Evolutionary conservation across 2,888 invertebrate genomes (phyloP).

Genomic region (Acleris literana): DNA sequence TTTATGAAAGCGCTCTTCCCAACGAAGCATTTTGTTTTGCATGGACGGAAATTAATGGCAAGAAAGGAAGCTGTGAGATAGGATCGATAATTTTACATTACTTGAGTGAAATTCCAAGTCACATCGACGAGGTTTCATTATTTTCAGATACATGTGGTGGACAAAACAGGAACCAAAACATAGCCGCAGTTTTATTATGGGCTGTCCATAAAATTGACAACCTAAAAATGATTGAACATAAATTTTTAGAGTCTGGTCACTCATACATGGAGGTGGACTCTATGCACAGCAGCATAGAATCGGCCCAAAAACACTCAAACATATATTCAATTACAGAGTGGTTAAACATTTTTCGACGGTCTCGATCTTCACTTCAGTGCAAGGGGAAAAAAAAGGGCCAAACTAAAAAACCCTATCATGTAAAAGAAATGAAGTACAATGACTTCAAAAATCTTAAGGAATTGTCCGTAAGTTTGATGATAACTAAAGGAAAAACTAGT

Average conservation of each 20-base stretch:
- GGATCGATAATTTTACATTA: conserved; percentile 1
- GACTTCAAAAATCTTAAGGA: conserved; percentile 7
- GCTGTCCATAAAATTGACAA: conserved; percentile 10
- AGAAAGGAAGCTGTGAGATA: conserved; percentile 6
- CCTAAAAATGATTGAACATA: conserved; percentile 9
- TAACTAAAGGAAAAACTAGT: neutral
- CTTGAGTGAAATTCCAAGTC: conserved; percentile 3
- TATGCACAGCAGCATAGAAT: neutral
- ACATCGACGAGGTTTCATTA: conserved; percentile 1
- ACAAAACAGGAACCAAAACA: conserved; percentile 9
- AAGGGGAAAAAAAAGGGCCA: no score
- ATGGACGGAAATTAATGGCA: conserved; percentile 4
- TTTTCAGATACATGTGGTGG: conserved; percentile 17
- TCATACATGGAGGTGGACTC: conserved; percentile 1
- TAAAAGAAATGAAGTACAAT: neutral
- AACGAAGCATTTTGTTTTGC: neutral
- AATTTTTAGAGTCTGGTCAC: conserved; percentile 15
- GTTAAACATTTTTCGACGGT: neutral
- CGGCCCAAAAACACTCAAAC: neutral
- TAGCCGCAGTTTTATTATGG: conserved; percentile 3
- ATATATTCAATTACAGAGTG: conserved; percentile 1
- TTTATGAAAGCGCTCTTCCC: neutral
- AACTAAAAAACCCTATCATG: neutral
- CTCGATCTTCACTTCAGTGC: no score
- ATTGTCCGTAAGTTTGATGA: neutral